A percentile compares a stretch with the other conserved stretches of the same genome.
Conservation (phyloP, 1,140 invertebrate genomes). For the Drosophila azteca region DNA sequence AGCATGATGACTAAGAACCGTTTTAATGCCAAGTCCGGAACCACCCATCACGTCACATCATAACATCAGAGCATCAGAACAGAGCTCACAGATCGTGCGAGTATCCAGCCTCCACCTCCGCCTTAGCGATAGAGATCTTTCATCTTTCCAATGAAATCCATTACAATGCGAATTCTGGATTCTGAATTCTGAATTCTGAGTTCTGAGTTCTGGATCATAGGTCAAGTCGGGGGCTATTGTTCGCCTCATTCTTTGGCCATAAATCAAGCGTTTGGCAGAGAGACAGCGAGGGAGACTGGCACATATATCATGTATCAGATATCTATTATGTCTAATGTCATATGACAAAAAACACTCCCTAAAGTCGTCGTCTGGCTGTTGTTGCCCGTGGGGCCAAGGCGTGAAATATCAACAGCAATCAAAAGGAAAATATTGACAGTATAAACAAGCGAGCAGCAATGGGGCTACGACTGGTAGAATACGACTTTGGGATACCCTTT, state of each 20-base stretch:
- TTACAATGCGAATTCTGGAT: constrained; percentile 43
- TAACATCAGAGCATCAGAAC: constrained; percentile 7
- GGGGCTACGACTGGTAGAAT: not conserved
- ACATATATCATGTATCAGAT: constrained; percentile 41
- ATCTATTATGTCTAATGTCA: constrained; percentile 65
- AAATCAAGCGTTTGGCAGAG: constrained; percentile 39
- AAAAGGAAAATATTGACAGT: constrained; percentile 70
- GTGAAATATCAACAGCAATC: constrained; percentile 76
- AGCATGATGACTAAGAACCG: constrained; percentile 40
- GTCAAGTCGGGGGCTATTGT: constrained; percentile 39
- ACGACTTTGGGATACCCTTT: constrained; percentile 36
- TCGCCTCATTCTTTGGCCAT: constrained; percentile 30
- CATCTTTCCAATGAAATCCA: constrained; percentile 40
- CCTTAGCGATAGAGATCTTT: not conserved
- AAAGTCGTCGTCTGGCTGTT: constrained; percentile 28
- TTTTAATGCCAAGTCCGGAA: not conserved
- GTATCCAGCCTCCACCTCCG: constrained; percentile 7
- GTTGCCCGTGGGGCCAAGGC: constrained; percentile 55
- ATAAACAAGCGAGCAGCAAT: constrained; percentile 40
- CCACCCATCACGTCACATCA: too few species aligned
- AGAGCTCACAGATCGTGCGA: constrained; percentile 10
- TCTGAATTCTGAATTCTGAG: not conserved
- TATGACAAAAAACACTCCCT: constrained; percentile 56
- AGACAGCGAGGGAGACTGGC: not conserved
- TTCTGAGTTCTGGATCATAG: constrained; percentile 27